Base-by-base conservation (phyloP, 2,888 invertebrate species). In the Adelognathus sp. region DNA sequence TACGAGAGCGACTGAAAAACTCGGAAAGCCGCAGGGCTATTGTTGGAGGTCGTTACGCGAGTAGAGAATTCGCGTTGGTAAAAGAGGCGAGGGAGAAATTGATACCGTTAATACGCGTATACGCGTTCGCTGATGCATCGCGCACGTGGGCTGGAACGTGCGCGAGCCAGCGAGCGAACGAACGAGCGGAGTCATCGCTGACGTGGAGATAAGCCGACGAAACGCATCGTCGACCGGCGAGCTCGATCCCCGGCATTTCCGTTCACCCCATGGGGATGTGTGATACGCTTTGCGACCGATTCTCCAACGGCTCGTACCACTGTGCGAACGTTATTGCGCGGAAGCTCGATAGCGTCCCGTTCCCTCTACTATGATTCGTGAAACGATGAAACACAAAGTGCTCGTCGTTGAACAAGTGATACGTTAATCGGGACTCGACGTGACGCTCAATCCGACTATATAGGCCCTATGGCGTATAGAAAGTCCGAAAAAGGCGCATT, bases 281-380 rank as follows among this genome's bases (percentile, higher is more conserved):
- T 11, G 31, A 36, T 24, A 60, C n/a, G 60, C 36, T 18, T 60
- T 33, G 21, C 31, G 60, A 24, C 60, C 60, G 60, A 39, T 39
- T 60, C 41, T 60, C 60, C 5, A 31, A n/a, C 39, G 29, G 29
- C 16, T 29, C 54, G 29, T 27, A 33, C 31, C 39, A 46, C 39
- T 70, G 66, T 80, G 77, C 74, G 72, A 79, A 77, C 71, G 83
- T 84, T 84, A 84, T 84, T 83, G 83, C 83, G 80, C 81, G 84
- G 84, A 84, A 84, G 82, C 71, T 79, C 76, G 84, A 84, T 84
- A 84, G 82, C 83, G 76, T 63, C 61, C 56, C 56, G 73, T 76
- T 67, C 63, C 52, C 33, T 63, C 69, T 63, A n/a, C 60, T 75
- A 67, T 50, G 75, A 70, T 70, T 70, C 61, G 39, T 33, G 31